A percentile compares a stretch with the other conserved stretches of the same genome.
phyloP scores from a whole-genome alignment of 2,113 vertebrate genomes.

The Petrocephalus microphthalmus region DNA sequence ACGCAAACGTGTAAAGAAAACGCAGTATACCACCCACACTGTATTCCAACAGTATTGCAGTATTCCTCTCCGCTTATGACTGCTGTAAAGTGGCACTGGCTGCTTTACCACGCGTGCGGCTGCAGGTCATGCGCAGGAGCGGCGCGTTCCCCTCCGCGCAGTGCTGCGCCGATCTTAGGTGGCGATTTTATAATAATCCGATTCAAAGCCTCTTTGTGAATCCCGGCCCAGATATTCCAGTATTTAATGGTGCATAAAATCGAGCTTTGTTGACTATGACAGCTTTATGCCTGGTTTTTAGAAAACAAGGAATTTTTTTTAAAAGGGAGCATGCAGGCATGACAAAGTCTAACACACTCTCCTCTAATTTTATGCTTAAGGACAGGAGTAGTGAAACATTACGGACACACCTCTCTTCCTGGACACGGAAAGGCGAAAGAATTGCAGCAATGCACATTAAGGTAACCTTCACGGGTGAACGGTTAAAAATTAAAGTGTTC shows the following conservation, averaged over 20 bases:
- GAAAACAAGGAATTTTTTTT: neutral
- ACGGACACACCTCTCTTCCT: neutral
- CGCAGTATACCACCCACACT: neutral
- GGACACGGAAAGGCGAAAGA: neutral
- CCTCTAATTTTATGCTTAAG: neutral
- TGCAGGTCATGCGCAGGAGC: constrained; percentile 23
- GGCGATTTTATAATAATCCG: neutral
- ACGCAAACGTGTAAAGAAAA: neutral
- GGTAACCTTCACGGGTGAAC: neutral
- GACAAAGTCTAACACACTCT: neutral
- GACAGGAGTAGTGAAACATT: neutral
- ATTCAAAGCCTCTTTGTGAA: neutral
- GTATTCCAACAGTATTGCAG: constrained; percentile 9
- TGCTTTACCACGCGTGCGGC: neutral
- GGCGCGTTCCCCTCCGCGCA: constrained; percentile 3
- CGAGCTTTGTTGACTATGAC: neutral
- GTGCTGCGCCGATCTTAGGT: neutral
- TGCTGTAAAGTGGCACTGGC: neutral
- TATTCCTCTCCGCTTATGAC: constrained; percentile 10
- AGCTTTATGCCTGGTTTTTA: neutral
- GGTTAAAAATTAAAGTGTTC: constrained; percentile 7
- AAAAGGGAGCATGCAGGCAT: neutral
- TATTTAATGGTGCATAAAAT: neutral
- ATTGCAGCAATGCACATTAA: neutral
- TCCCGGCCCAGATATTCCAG: neutral